A percentile compares a stretch with the other conserved stretches of the same genome.
phyloP scores from a whole-genome alignment of 2,113 vertebrate genomes.

The Hemiprocne comata region DNA sequence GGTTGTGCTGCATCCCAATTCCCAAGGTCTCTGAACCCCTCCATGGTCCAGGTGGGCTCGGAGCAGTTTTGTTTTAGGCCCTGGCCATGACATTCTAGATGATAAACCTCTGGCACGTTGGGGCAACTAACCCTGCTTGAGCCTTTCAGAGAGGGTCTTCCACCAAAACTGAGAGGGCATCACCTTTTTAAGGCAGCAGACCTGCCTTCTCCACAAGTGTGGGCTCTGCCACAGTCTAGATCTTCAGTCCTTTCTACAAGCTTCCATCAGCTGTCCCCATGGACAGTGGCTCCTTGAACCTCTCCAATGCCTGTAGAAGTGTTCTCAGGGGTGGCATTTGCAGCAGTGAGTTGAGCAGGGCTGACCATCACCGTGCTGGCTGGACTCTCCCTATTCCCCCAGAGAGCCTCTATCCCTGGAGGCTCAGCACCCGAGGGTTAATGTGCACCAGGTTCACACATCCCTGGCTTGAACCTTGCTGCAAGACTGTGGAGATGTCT shows the following conservation, averaged over 20 bases:
- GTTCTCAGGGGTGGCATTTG: neutral
- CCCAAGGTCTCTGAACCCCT: neutral
- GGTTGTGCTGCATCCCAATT: neutral
- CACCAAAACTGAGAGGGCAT: neutral
- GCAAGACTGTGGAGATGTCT: neutral
- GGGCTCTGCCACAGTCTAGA: neutral
- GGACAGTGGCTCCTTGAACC: neutral
- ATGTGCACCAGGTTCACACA: accelerated
- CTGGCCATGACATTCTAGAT: neutral
- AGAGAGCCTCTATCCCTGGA: neutral
- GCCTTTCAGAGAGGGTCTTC: neutral
- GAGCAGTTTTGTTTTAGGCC: neutral
- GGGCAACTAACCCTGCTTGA: neutral
- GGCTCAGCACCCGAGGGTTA: neutral
- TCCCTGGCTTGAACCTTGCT: neutral
- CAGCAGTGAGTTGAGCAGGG: neutral
- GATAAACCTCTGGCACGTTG: accelerated
- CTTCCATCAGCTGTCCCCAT: too few relatives aligned
- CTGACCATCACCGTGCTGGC: neutral
- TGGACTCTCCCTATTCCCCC: neutral
- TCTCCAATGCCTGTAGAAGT: neutral
- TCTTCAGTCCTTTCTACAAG: too few relatives aligned
- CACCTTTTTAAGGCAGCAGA: neutral
- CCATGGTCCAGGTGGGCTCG: neutral
- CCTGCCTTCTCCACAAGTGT: neutral